A percentile compares a stretch with the other conserved stretches of the same genome.
Conservation (phyloP, 2,113 vertebrate genomes). For the Lophochroa leadbeateri region DNA sequence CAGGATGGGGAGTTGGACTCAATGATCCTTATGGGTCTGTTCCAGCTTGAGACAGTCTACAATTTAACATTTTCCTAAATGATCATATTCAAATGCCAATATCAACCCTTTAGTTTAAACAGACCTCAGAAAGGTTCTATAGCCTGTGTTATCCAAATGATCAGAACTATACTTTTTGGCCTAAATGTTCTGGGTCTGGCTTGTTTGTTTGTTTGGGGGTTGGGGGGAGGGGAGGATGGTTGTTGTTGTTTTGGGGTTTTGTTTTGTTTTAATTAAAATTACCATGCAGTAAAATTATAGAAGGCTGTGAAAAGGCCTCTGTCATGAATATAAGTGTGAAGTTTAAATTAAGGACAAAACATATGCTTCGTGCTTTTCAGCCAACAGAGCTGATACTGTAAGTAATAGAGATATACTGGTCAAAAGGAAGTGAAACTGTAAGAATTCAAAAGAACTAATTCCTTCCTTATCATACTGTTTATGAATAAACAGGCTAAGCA, state of each 20-base stretch:
- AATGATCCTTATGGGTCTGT: neutral
- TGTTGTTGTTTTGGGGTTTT: neutral
- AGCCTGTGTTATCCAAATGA: neutral
- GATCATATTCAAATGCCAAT: neutral
- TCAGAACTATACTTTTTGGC: neutral
- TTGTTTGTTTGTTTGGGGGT: neutral
- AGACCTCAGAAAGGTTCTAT: neutral
- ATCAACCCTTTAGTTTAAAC: neutral
- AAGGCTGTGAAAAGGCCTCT: neutral
- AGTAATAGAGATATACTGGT: neutral
- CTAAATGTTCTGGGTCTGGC: neutral
- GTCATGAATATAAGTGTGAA: neutral
- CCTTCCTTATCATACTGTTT: neutral
- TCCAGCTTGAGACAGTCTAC: neutral
- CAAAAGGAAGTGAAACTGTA: neutral
- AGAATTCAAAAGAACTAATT: neutral
- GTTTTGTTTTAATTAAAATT: neutral
- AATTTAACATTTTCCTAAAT: neutral
- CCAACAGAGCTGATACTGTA: neutral
- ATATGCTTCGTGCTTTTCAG: rapidly evolving
- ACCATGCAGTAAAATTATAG: neutral
- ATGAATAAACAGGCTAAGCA: neutral
- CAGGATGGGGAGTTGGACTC: neutral
- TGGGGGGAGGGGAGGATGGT: neutral
- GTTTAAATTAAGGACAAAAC: neutral